phyloP scores from a whole-genome alignment of 64 coral and sea anemone genomes.

The Platygyra sinensis region DNA sequence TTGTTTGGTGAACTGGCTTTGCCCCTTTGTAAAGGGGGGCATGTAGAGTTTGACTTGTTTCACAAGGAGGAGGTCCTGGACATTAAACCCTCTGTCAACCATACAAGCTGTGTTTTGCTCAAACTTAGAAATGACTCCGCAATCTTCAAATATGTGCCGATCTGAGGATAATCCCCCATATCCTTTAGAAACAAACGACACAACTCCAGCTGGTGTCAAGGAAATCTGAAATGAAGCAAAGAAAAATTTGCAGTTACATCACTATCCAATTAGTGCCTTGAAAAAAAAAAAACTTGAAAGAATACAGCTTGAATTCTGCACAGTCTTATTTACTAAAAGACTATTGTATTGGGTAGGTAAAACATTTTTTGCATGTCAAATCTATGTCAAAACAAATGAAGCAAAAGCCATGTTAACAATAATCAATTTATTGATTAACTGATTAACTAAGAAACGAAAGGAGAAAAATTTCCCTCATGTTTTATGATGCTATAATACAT shows the following conservation, averaged over 20 bases:
- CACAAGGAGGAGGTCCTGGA: slow-evolving; percentile 51
- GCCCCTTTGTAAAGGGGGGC: slow-evolving; percentile 60
- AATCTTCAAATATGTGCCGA: slow-evolving; percentile 54
- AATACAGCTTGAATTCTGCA: background rate
- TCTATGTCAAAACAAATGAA: too few relatives aligned
- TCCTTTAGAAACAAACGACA: slow-evolving; percentile 58
- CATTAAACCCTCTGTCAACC: slow-evolving; percentile 71
- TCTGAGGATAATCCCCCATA: slow-evolving; percentile 65
- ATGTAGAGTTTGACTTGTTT: slow-evolving; percentile 63
- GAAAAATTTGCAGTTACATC: background rate
- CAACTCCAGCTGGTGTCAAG: slow-evolving; percentile 34
- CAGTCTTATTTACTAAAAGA: too few relatives aligned
- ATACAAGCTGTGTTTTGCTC: slow-evolving; percentile 47
- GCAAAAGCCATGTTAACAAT: too few relatives aligned
- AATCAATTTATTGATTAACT: too few relatives aligned
- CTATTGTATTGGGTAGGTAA: too few relatives aligned
- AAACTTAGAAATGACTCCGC: slow-evolving; percentile 67
- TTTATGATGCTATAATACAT: too few relatives aligned
- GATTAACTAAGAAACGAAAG: too few relatives aligned
- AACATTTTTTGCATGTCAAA: too few relatives aligned
- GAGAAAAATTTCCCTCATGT: too few relatives aligned
- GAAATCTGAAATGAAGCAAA: slow-evolving; percentile 30
- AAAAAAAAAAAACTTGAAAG: slow-evolving; percentile 11
- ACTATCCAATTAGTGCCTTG: background rate
- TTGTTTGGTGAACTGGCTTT: slow-evolving; percentile 62